Conservation (phyloP, 1,140 invertebrate species). For the Caerostris extrusa region DNA sequence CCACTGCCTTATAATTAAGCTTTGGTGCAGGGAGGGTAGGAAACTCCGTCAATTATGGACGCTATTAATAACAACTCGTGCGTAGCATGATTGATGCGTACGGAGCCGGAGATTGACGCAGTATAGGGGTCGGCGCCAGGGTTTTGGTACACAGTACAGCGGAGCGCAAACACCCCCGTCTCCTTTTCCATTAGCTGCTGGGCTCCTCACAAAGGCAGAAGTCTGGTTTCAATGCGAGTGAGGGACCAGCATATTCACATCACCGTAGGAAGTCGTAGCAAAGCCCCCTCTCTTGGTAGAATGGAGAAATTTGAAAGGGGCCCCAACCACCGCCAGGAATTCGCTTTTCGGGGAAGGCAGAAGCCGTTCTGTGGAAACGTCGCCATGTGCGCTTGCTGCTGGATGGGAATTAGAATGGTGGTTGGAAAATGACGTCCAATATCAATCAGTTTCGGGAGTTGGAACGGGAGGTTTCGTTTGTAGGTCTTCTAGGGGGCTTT, state of each 20-base stretch:
- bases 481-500: not conserved
- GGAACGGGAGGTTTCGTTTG: not conserved
- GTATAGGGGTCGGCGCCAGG: conserved; percentile 30
- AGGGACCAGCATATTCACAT: conserved; percentile 15
- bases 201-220: conserved; percentile 15
- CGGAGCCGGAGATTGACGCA: conserved; percentile 66
- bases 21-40: not conserved
- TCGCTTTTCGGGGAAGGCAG: not conserved
- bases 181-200: conserved; percentile 8
- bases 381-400: not conserved
- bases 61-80: conserved; percentile 74
- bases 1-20: conserved; percentile 67
- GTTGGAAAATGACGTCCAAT: conserved; percentile 11
- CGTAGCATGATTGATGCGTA: conserved; percentile 67
- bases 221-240: conserved; percentile 18
- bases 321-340: not conserved
- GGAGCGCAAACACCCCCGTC: conserved; percentile 13
- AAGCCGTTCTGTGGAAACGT: conserved; percentile 7
- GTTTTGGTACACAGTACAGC: not conserved
- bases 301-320: conserved; percentile 29
- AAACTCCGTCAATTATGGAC: conserved; percentile 69
- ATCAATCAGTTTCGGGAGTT: conserved; percentile 2
- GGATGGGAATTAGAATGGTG: not conserved
- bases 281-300: not conserved
- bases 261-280: conserved; percentile 34